Evolutionary conservation across 2,888 invertebrate species (phyloP), one percentile per base, ranked within the genome.

Genomic region (Cartodere bifasciata): DNA sequence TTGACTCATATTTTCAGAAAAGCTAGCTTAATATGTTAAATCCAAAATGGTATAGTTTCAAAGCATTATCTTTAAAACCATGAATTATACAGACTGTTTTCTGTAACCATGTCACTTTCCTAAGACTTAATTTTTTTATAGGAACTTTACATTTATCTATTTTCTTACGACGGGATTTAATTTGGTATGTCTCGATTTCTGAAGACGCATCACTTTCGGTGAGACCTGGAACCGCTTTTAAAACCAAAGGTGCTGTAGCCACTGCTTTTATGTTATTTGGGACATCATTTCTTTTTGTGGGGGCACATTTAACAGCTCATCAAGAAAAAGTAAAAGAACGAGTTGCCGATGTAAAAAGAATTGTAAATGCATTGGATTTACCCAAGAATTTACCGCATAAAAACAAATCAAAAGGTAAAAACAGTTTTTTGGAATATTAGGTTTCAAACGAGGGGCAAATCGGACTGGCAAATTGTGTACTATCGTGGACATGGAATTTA

Each of bases 221-320:
- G 1, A 69, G 94, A 44, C 83, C 90, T 0, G 90, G 90, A 1
- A 83, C 86, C 4, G 86, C 88, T 0, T 86, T 87, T 54, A 71
- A 84, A 35, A 88, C 95, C 14, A 97, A 98, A 64, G 97, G 97
- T 3, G 94, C 92, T 1, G 82, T 95, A 0, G 94, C 87, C 0
- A 78, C 92, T 47, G 83, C 83, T 3, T 87, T 98, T 50, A 82
- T 84, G 42, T 63, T 97, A 3, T 97, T 98, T 53, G 97, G 97
- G 9, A 90, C 94, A 1, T 86, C 90, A 7, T 86, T 94, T 58
- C 67, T 97, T 4, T 94, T 98, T 53, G 82, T 97, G 3, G 92
- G 91, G 23, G 88, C 90, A 12, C 97, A 98, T 66, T 70, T 98
- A 41, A 88, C 91, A 0, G 91, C 92, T 0, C 88, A 90, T 53